Base-by-base conservation (phyloP, 2,113 vertebrate species). In the Oceanodroma tethys region DNA sequence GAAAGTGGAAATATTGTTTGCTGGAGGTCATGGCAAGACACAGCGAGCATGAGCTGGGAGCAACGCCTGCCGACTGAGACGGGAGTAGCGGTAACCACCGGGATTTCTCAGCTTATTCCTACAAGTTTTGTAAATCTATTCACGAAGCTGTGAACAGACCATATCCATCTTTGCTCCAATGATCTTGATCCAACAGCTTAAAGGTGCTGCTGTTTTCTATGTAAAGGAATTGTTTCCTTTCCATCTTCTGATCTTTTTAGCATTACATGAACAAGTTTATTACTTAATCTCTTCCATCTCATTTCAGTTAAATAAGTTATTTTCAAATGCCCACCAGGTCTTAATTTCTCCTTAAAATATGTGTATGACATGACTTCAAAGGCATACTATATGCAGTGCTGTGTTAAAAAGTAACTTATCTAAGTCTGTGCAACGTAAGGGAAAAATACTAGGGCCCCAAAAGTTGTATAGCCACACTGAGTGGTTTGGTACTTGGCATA, bases 1-100 rank as follows among this genome's bases (percentile, higher is more conserved):
- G 70, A 91, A 96, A 94, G 91, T 85, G 88, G 83, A 89, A 91
- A 92, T 45, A 9, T 0, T 81, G 50, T 67, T 63, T 90, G 89
- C 73, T 91, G 78, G 58, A 94, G 81, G 84, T 91, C 91, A 79
- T 5, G 66, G 65, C 78, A 75, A 95, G 86, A 74, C 30, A 8
- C 2, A 21, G 50, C 0, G 3, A 70, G 66, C 58, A 13, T 0
- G 1, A 83, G 20, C 32, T n/a, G 58, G 56, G n/a, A 88, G 84
- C 76, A 74, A 50, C 62, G 29, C 29, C 81, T 47, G 34, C 40
- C 3, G 3, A 12, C 8, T 25, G 52, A 81, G 48, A 34, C 34
- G 43, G 65, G 23, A 65, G 23, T 2, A 60, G 42, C 0, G 3
- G 53, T 34, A 85, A 60, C 14, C 66, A 48, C 21, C 16, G 60